Evolutionary conservation across 2,888 invertebrate species (phyloP).

Genomic region (Lasius fuliginosus): DNA sequence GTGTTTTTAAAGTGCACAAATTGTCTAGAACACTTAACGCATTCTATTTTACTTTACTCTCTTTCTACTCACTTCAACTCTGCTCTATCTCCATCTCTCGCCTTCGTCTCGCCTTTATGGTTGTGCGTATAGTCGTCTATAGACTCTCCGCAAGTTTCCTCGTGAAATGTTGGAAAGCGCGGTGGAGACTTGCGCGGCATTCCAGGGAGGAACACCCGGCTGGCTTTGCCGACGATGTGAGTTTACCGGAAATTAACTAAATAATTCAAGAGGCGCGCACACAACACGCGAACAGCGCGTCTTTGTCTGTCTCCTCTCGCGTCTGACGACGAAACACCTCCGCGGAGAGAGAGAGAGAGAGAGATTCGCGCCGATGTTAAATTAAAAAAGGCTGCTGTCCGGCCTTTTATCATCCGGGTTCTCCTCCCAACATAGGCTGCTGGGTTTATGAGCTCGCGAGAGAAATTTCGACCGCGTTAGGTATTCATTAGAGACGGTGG

Average conservation of each 20-base stretch:
- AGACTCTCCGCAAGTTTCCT: slow-evolving; percentile 18
- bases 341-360: slow-evolving; percentile 20
- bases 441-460: slow-evolving; percentile 72
- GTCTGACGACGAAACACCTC: slow-evolving; percentile 22
- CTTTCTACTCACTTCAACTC: slow-evolving; percentile 6
- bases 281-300: slow-evolving; percentile 35
- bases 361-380: slow-evolving; percentile 50
- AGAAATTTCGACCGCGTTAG: slow-evolving; percentile 70
- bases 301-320: slow-evolving; percentile 46
- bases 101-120: slow-evolving; percentile 28
- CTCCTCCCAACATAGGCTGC: slow-evolving; percentile 39
- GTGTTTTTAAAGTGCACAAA: slow-evolving; percentile 5
- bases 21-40: slow-evolving; percentile 21
- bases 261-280: slow-evolving; percentile 78
- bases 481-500: slow-evolving; percentile 75
- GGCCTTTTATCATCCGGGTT: slow-evolving; percentile 64
- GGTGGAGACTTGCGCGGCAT: slow-evolving; percentile 5
- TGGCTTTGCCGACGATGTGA: slow-evolving; percentile 71
- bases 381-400: slow-evolving; percentile 64
- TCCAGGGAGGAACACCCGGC: slow-evolving; percentile 27
- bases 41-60: slow-evolving; percentile 22
- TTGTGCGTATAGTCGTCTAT: slow-evolving; percentile 25
- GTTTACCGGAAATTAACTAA: slow-evolving; percentile 83
- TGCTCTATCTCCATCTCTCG: background rate
- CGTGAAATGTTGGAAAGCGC: slow-evolving; percentile 22